Conservation (phyloP, 2,888 invertebrate genomes). For the Lithodes maja region DNA sequence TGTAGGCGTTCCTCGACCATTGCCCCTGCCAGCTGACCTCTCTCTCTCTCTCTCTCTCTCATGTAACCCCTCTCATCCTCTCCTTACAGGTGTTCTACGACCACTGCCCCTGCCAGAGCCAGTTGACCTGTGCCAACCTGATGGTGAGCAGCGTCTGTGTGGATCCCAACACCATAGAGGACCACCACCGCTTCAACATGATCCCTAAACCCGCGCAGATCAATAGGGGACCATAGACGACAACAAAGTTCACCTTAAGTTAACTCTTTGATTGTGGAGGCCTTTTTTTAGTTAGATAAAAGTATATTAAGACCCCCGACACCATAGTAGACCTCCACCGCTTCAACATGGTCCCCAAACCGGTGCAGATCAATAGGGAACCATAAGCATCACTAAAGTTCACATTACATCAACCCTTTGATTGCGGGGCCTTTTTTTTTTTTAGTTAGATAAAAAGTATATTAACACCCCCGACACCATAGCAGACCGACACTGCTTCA, state of each 20-base stretch:
- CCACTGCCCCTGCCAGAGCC: slow-evolving; percentile 58
- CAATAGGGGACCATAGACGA: not conserved
- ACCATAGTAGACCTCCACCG: not conserved
- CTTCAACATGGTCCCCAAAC: not conserved
- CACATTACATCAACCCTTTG: no score
- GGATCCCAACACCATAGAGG: slow-evolving; percentile 27
- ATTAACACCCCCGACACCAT: no score
- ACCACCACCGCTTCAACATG: not conserved
- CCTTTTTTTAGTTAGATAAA: no score
- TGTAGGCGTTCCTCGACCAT: slow-evolving; percentile 61
- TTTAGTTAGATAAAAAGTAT: no score
- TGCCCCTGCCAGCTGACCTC: slow-evolving; percentile 44
- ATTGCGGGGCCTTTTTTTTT: no score
- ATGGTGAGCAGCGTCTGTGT: slow-evolving; percentile 45
- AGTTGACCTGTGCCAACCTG: slow-evolving; percentile 59
- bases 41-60: not conserved
- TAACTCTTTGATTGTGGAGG: no score
- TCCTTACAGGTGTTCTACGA: slow-evolving; percentile 55
- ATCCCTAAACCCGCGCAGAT: not conserved
- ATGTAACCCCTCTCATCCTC: not conserved
- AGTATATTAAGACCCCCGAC: no score
- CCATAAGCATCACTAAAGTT: no score
- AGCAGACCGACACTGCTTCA: no score
- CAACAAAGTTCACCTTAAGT: no score
- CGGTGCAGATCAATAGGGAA: not conserved